phyloP scores from a whole-genome alignment of 2,888 invertebrate genomes.

The Pinctada fucata region DNA sequence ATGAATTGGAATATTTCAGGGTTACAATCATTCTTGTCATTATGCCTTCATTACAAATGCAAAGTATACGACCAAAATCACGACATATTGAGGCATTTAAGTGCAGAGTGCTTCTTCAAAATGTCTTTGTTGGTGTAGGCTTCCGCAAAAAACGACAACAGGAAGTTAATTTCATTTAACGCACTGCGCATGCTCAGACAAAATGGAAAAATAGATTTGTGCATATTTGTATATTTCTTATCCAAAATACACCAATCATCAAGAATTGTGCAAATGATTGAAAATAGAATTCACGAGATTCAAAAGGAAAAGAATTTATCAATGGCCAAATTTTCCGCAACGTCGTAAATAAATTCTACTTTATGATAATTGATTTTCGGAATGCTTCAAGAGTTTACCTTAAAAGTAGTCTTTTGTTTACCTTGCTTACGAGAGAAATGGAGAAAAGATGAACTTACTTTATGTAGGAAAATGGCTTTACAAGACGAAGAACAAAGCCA shows the following conservation, averaged over 20 bases:
- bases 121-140: slow-evolving; percentile 49
- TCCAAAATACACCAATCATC: background rate
- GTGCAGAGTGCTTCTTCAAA: slow-evolving; percentile 18
- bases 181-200: slow-evolving; percentile 51
- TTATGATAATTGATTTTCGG: background rate
- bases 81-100: slow-evolving; percentile 35
- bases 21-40: slow-evolving; percentile 8
- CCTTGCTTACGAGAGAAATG: background rate
- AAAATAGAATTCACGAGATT: too few species aligned
- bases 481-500: slow-evolving; percentile 51
- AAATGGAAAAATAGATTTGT: background rate
- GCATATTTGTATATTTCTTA: background rate
- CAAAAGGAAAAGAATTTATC: too few species aligned
- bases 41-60: slow-evolving; percentile 18
- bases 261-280: too few species aligned
- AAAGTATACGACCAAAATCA: slow-evolving; percentile 30
- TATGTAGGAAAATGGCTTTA: too few species aligned
- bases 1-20: slow-evolving; percentile 27
- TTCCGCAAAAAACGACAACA: slow-evolving; percentile 60
- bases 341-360: background rate
- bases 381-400: background rate
- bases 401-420: background rate
- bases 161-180: slow-evolving; percentile 51
- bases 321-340: background rate
- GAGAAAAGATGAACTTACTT: too few species aligned